Conservation (phyloP, 2,113 vertebrate species). For the Lophochroa leadbeateri region DNA sequence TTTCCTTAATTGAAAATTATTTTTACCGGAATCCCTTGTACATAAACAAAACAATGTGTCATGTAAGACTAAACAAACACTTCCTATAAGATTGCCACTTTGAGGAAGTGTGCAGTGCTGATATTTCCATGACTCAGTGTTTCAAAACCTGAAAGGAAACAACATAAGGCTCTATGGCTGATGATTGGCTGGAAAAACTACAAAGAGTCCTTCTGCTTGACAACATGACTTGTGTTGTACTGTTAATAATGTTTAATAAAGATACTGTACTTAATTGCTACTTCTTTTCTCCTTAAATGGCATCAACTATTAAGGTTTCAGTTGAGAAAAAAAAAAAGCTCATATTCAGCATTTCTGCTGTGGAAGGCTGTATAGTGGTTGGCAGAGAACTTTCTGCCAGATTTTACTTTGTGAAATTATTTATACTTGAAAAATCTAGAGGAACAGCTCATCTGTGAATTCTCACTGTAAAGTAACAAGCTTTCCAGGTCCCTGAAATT, state of each 20-base stretch:
- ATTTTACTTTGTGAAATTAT: background rate
- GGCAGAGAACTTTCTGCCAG: background rate
- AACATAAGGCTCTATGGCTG: constrained; percentile 65
- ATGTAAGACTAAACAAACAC: constrained; percentile 62
- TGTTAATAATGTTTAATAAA: constrained; percentile 44
- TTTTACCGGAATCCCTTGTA: constrained; percentile 48
- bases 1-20: constrained; percentile 26
- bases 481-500: background rate
- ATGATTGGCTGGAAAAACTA: constrained; percentile 80
- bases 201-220: constrained; percentile 65
- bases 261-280: background rate
- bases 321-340: constrained; percentile 3
- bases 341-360: background rate
- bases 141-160: constrained; percentile 82
- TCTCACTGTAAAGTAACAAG: background rate
- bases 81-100: constrained; percentile 73
- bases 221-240: background rate
- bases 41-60: constrained; percentile 67
- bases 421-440: background rate
- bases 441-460: background rate
- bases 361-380: background rate
- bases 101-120: constrained; percentile 77
- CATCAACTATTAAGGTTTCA: background rate
- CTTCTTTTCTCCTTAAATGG: constrained; percentile 10
- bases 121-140: constrained; percentile 71